A percentile compares a stretch with the other conserved stretches of the same genome.
phyloP scores from a whole-genome alignment of 2,888 invertebrate genomes.

The Lasioglossum calceatum region DNA sequence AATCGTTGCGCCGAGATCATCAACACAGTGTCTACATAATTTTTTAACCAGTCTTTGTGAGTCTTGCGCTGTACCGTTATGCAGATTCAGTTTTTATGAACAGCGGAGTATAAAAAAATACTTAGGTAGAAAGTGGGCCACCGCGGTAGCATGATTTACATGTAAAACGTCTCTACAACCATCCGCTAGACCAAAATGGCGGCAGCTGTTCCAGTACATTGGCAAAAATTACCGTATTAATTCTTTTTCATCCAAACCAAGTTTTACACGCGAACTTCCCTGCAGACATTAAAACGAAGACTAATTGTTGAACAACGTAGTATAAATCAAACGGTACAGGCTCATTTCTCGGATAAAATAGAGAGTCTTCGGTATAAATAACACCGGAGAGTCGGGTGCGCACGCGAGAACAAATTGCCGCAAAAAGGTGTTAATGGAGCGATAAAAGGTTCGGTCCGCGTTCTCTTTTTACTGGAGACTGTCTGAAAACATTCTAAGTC shows the following conservation, averaged over 20 bases:
- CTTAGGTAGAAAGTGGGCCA: not conserved
- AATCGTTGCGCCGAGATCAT: too few species aligned
- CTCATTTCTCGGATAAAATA: not conserved
- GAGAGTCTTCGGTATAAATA: not conserved
- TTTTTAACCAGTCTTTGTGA: not conserved
- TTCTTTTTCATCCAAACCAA: not conserved
- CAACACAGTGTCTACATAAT: too few species aligned
- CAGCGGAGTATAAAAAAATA: not conserved
- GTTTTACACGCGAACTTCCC: not conserved
- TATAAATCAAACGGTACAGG: not conserved
- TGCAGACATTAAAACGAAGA: not conserved
- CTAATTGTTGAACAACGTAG: not conserved
- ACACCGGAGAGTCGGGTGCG: not conserved
- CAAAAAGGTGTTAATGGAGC: conserved; percentile 5
- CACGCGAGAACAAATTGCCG: not conserved
- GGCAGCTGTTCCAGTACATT: not conserved
- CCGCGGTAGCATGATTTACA: not conserved
- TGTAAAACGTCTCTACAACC: not conserved
- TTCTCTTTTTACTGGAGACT: not conserved
- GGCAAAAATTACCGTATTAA: conserved; percentile 3
- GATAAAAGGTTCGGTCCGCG: conserved; percentile 2
- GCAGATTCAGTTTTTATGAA: not conserved
- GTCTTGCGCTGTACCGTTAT: not conserved
- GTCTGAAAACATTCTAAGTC: conserved; percentile 1
- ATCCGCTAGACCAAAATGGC: not conserved